Evolutionary conservation across 2,888 invertebrate species (phyloP).

Genomic region (Cepaea hortensis): DNA sequence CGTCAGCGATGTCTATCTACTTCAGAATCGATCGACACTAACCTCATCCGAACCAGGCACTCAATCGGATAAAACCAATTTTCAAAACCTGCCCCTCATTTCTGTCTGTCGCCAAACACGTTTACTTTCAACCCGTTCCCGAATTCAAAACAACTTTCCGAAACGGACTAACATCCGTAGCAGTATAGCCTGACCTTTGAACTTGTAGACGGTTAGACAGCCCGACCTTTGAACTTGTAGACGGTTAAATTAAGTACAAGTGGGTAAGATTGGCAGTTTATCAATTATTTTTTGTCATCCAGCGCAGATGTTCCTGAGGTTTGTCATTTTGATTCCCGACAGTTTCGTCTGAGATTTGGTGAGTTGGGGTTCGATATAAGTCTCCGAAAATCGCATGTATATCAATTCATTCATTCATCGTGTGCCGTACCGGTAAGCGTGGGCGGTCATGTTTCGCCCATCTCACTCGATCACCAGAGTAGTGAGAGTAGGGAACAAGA

Average conservation of each 20-base stretch:
- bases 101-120: too few species aligned
- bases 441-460: too few species aligned
- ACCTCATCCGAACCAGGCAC: too few species aligned
- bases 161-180: background rate
- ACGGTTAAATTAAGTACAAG: conserved; percentile 16
- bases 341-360: background rate
- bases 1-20: too few species aligned
- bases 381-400: background rate
- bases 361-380: background rate
- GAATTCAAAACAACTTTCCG: background rate
- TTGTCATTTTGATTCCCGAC: background rate
- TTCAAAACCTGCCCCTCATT: too few species aligned
- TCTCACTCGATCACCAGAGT: too few species aligned
- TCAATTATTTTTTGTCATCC: conserved; percentile 9
- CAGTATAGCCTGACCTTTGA: background rate
- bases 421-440: too few species aligned
- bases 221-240: background rate
- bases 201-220: background rate
- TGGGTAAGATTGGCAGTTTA: conserved; percentile 7
- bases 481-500: too few species aligned
- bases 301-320: conserved; percentile 13
- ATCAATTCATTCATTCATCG: too few species aligned
- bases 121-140: background rate
- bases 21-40: too few species aligned
- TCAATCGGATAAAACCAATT: too few species aligned